Percentiles rank a stretch among this genome's conserved stretches.
phyloP scores from a whole-genome alignment of 2,797 vertebrate genomes.

The Salmo trutta region DNA sequence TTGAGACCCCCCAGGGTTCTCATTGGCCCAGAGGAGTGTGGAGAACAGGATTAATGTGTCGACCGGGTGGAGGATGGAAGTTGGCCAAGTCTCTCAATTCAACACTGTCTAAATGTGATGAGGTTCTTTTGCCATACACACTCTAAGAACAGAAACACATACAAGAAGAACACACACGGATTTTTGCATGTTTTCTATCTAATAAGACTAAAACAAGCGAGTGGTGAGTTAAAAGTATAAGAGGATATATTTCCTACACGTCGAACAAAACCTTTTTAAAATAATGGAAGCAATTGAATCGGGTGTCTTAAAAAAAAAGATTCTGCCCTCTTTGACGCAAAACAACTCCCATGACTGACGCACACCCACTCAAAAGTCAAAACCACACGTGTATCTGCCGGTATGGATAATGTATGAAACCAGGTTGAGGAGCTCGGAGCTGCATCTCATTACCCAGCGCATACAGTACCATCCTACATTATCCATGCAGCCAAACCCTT shows the following conservation, averaged over 20 bases:
- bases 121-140: not conserved
- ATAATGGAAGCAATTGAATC: not conserved
- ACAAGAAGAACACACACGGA: not conserved
- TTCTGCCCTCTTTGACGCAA: conserved; percentile 66
- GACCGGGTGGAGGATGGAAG: conserved; percentile 62
- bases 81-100: conserved; percentile 44
- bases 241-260: not conserved
- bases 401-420: conserved; percentile 77
- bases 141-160: conserved; percentile 13
- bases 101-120: conserved; percentile 17
- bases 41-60: conserved; percentile 75
- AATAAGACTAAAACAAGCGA: not conserved
- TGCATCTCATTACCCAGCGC: conserved; percentile 74
- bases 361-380: conserved; percentile 78
- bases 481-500: conserved; percentile 59
- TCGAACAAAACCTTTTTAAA: too few species aligned
- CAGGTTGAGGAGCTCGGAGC: conserved; percentile 60
- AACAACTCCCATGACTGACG: conserved; percentile 68
- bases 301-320: conserved; percentile 55
- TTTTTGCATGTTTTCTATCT: conserved; percentile 28
- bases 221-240: not conserved
- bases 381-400: conserved; percentile 69
- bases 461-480: conserved; percentile 66
- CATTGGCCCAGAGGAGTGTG: conserved; percentile 65
- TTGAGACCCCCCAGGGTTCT: conserved; percentile 65